A percentile compares a stretch with the other conserved stretches of the same genome.
Evolutionary conservation across 2,113 vertebrate species (phyloP).

Genomic region (Perca fluviatilis): DNA sequence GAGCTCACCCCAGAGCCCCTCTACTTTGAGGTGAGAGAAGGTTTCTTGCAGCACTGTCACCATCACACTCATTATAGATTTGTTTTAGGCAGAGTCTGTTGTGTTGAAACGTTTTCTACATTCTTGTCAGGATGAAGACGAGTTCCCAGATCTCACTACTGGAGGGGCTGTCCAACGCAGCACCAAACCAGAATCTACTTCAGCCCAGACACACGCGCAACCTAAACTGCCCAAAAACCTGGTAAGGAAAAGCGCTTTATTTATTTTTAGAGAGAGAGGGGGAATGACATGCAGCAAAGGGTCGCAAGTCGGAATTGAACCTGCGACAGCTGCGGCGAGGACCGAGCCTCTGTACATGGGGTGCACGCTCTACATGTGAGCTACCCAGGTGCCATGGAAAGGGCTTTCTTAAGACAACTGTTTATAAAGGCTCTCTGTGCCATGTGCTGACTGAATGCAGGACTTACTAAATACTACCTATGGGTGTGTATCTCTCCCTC

Average conservation of each 20-base stretch:
- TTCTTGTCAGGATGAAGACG: slow-evolving; percentile 90
- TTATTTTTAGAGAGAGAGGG: no score
- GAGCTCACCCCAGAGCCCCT: slow-evolving; percentile 89
- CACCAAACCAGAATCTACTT: slow-evolving; percentile 85
- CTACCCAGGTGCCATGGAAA: not conserved
- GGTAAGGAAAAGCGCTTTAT: slow-evolving; percentile 73
- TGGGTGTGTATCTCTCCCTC: not conserved
- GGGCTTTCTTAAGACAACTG: not conserved
- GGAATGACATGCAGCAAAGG: no score
- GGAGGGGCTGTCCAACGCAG: slow-evolving; percentile 82
- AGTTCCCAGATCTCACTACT: slow-evolving; percentile 91
- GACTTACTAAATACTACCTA: not conserved
- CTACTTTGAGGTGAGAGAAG: slow-evolving; percentile 91
- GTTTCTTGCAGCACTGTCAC: not conserved
- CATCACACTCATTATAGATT: not conserved
- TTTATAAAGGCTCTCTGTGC: not conserved
- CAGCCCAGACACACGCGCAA: slow-evolving; percentile 87
- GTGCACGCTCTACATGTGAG: no score
- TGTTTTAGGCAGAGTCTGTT: not conserved
- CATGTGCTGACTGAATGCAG: not conserved
- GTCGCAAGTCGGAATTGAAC: no score
- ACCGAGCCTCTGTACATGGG: no score
- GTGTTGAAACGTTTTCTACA: slow-evolving; percentile 6
- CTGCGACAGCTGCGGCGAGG: no score
- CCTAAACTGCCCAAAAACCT: slow-evolving; percentile 92